These are phyloP conservation scores for Cephus sareptanus DNA, from an alignment of 2,888 invertebrate species.

Conservation along the genomic window DNA sequence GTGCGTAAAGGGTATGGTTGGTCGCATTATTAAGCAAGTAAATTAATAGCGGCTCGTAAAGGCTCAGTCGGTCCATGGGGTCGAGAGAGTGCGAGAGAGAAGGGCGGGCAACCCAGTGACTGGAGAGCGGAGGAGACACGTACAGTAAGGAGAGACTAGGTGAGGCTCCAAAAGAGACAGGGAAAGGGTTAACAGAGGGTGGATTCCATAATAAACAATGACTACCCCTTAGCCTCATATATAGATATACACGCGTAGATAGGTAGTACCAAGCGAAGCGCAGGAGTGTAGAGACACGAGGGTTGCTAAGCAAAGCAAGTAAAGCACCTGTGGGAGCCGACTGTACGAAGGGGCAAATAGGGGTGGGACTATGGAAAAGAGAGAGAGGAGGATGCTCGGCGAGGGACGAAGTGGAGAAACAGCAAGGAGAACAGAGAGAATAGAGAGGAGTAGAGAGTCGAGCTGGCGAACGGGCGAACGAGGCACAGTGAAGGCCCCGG, in stretches of 20 bases:
- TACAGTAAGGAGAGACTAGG: no score
- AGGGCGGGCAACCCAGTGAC: background rate
- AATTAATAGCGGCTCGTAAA: slow-evolving; percentile 61
- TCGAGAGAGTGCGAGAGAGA: slow-evolving; percentile 27
- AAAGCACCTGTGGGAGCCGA: slow-evolving; percentile 60
- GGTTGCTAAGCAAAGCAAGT: slow-evolving; percentile 55
- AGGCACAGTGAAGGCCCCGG: slow-evolving; percentile 45
- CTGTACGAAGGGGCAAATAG: slow-evolving; percentile 7
- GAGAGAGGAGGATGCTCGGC: slow-evolving; percentile 19
- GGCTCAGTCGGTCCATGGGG: slow-evolving; percentile 29
- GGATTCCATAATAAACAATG: slow-evolving; percentile 61
- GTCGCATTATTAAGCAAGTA: slow-evolving; percentile 63
- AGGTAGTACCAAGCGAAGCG: slow-evolving; percentile 14
- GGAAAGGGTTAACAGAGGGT: slow-evolving; percentile 40
- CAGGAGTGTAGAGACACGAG: slow-evolving; percentile 37
- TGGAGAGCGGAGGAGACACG: background rate
- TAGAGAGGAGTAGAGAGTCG: slow-evolving; percentile 19
- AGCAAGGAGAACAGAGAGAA: slow-evolving; percentile 24
- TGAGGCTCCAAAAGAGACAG: no score
- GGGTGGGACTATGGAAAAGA: slow-evolving; percentile 3
- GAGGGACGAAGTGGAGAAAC: slow-evolving; percentile 24
- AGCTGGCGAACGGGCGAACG: slow-evolving; percentile 25
- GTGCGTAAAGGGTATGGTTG: slow-evolving; percentile 2
- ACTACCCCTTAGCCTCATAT: slow-evolving; percentile 24
- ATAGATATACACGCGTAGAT: slow-evolving; percentile 15